Percentiles rank a stretch among this genome's conserved stretches.
Conservation (phyloP, 2,888 invertebrate genomes). For the Nephrotoma guestfalica region DNA sequence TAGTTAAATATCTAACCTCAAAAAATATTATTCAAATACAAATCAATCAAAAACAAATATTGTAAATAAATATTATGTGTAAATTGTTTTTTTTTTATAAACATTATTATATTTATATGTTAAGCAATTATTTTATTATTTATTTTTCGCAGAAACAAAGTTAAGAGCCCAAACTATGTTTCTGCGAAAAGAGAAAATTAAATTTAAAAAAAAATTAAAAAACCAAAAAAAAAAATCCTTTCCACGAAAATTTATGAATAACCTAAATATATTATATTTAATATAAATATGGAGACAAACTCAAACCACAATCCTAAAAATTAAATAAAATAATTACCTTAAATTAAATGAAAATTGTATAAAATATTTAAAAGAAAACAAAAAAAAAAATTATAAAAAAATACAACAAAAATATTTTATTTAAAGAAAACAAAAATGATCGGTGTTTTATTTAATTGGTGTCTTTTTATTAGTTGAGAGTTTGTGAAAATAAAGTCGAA, state of each 20-base stretch:
- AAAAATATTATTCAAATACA: background rate
- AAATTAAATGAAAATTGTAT: background rate
- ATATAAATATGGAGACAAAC: background rate
- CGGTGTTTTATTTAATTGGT: background rate
- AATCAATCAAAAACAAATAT: background rate
- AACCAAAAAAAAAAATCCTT: background rate
- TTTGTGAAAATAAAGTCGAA: too few relatives aligned
- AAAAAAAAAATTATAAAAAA: background rate
- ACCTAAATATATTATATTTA: background rate
- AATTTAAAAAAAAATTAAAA: background rate
- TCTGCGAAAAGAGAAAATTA: background rate
- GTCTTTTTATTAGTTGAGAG: background rate
- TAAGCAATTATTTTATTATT: background rate
- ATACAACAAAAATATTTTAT: background rate
- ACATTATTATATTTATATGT: too few relatives aligned
- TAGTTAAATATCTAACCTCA: background rate
- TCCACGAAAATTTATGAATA: background rate
- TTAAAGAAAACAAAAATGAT: background rate
- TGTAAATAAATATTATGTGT: background rate
- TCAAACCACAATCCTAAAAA: background rate
- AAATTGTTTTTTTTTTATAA: background rate
- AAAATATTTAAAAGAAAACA: background rate
- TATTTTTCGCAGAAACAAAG: background rate
- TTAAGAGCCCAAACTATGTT: conserved; percentile 6
- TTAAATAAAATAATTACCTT: background rate